These are phyloP conservation scores for Percopsis transmontana DNA, from an alignment of 2,113 vertebrate species.

Conservation along the genomic window DNA sequence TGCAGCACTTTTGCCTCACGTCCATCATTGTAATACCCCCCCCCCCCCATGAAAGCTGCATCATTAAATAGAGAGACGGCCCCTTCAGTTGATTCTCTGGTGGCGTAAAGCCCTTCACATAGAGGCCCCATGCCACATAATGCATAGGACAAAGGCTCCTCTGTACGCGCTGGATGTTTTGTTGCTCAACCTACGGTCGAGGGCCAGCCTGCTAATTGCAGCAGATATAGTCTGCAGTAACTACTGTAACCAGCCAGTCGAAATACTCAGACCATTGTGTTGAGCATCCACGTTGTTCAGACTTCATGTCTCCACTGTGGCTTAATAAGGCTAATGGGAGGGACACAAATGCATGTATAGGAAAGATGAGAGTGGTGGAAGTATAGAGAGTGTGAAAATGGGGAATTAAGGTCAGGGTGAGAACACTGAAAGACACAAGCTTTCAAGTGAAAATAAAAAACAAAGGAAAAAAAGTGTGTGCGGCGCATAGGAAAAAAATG, in stretches of 20 bases:
- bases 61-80: neutral
- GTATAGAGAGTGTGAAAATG: conserved; percentile 56
- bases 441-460: conserved; percentile 54
- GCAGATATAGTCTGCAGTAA: conserved; percentile 30
- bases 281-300: conserved; percentile 20
- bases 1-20: conserved; percentile 23
- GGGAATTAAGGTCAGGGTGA: conserved; percentile 57
- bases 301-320: conserved; percentile 39
- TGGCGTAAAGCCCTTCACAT: conserved; percentile 5
- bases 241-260: conserved; percentile 26
- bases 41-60: neutral
- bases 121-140: conserved; percentile 14
- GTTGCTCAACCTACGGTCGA: conserved; percentile 8
- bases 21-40: conserved; percentile 6
- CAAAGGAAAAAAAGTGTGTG: conserved; percentile 28
- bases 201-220: conserved; percentile 20
- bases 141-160: conserved; percentile 43
- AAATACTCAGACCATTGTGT: conserved; percentile 48
- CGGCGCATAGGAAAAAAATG: neutral
- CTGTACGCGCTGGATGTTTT: conserved; percentile 42
- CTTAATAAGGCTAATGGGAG: conserved; percentile 20
- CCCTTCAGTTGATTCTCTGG: neutral
- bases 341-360: conserved; percentile 14
- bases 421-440: conserved; percentile 48
- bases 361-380: conserved; percentile 11